These are phyloP conservation scores for Julus scanicus DNA, from an alignment of 2,888 invertebrate species.

Conservation along the genomic window DNA sequence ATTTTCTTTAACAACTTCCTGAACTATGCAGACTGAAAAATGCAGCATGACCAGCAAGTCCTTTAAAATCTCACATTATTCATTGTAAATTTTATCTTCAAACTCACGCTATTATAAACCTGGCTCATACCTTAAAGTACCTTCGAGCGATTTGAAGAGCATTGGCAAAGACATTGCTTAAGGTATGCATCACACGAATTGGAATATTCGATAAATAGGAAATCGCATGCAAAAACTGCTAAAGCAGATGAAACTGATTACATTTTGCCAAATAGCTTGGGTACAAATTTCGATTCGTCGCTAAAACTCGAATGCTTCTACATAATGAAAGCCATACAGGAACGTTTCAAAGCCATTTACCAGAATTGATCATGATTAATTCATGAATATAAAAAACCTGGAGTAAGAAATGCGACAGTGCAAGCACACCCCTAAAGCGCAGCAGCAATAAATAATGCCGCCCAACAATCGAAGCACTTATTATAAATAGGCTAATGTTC, in stretches of 20 bases:
- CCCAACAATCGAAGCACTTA: slow-evolving; percentile 12
- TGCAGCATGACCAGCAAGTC: too few relatives aligned
- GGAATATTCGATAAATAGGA: neutral
- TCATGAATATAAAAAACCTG: slow-evolving; percentile 29
- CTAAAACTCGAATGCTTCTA: neutral
- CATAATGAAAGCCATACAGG: slow-evolving; percentile 18
- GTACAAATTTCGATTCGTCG: slow-evolving; percentile 25
- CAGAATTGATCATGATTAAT: slow-evolving; percentile 21
- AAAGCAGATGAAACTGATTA: slow-evolving; percentile 14
- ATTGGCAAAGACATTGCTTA: neutral
- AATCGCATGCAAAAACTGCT: slow-evolving; percentile 4
- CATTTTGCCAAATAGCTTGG: slow-evolving; percentile 8
- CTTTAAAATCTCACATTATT: too few relatives aligned
- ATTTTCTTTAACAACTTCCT: too few relatives aligned
- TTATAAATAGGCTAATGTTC: neutral
- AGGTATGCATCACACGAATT: neutral
- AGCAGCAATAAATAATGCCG: neutral
- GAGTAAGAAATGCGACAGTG: neutral
- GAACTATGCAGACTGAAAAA: too few relatives aligned
- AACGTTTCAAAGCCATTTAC: slow-evolving; percentile 1
- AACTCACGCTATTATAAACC: neutral
- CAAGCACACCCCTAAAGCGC: neutral
- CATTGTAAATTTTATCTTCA: too few relatives aligned
- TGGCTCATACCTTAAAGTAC: neutral
- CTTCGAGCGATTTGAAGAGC: neutral